Percentiles rank a stretch among this genome's conserved stretches.
phyloP scores from a whole-genome alignment of 2,888 invertebrate genomes.

The Bugulina stolonifera region DNA sequence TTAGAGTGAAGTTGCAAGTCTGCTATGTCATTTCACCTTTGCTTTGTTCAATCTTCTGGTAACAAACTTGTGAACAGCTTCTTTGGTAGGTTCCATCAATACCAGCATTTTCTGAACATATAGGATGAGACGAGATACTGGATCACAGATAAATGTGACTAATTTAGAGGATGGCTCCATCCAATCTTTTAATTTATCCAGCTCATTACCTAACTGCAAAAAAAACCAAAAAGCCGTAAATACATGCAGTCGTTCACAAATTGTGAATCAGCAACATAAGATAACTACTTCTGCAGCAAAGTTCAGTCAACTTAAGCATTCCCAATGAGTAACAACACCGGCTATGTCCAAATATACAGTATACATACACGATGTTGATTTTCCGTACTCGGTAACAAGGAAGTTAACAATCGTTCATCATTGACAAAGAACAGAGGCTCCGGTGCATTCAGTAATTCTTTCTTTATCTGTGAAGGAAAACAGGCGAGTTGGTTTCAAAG shows the following conservation, averaged over 20 bases:
- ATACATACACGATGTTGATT: too few relatives aligned
- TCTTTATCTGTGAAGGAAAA: too few relatives aligned
- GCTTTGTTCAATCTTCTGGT: conserved; percentile 13
- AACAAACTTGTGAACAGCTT: conserved; percentile 11
- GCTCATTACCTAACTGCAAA: neutral
- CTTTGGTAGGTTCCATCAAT: conserved; percentile 14
- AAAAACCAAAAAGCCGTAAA: too few relatives aligned
- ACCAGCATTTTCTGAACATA: neutral
- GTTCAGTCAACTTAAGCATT: too few relatives aligned
- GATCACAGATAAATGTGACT: neutral
- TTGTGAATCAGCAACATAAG: too few relatives aligned
- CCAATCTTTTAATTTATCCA: neutral
- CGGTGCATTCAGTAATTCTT: neutral
- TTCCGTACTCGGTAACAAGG: too few relatives aligned
- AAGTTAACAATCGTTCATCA: neutral
- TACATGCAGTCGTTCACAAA: too few relatives aligned
- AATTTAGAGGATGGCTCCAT: neutral
- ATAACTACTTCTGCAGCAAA: too few relatives aligned
- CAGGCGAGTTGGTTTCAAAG: too few relatives aligned
- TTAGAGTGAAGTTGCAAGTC: too few relatives aligned
- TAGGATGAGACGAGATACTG: neutral
- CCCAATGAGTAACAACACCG: too few relatives aligned
- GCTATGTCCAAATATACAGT: too few relatives aligned
- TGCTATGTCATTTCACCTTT: neutral
- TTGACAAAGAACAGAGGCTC: neutral